phyloP scores from a whole-genome alignment of 2,888 invertebrate genomes.

The Gymnosoma rotundatum region DNA sequence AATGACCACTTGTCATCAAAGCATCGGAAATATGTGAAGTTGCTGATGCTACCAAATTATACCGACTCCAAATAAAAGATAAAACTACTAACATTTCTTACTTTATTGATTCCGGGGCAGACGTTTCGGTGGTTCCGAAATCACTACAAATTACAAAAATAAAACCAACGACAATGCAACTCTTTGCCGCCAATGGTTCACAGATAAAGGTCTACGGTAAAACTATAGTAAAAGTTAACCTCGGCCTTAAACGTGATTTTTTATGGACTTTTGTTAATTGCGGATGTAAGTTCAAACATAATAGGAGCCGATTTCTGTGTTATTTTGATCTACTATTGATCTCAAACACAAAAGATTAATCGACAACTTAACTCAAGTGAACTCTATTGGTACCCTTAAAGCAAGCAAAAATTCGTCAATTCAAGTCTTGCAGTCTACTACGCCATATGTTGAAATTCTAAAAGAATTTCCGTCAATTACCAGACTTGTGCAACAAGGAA shows the following conservation, averaged over 20 bases:
- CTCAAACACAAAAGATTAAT: slow-evolving; percentile 23
- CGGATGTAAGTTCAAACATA: slow-evolving; percentile 45
- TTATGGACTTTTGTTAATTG: slow-evolving; percentile 53
- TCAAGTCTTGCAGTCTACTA: slow-evolving; percentile 34
- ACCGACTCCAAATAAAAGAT: too few species aligned
- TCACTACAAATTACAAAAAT: too few species aligned
- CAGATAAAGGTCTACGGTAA: slow-evolving; percentile 44
- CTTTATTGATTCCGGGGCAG: too few species aligned
- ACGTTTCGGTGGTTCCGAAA: too few species aligned
- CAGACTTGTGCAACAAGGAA: slow-evolving; percentile 8
- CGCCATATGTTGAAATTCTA: slow-evolving; percentile 27
- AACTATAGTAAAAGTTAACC: slow-evolving; percentile 14
- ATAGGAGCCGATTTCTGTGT: slow-evolving; percentile 48
- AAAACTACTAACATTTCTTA: too few species aligned
- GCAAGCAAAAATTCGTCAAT: slow-evolving; percentile 13
- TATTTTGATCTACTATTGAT: slow-evolving; percentile 45
- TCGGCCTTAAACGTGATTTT: slow-evolving; percentile 50
- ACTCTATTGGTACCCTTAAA: neutral
- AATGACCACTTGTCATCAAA: too few species aligned
- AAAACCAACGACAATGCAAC: too few species aligned
- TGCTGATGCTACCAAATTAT: too few species aligned
- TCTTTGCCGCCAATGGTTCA: too few species aligned
- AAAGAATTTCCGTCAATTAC: slow-evolving; percentile 22
- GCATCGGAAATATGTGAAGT: too few species aligned
- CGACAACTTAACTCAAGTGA: slow-evolving; percentile 7